Evolutionary conservation across 35 echinoderm and acorn worm species (phyloP), one percentile per base, ranked within the genome.

Genomic region (Ptychodera flava): DNA sequence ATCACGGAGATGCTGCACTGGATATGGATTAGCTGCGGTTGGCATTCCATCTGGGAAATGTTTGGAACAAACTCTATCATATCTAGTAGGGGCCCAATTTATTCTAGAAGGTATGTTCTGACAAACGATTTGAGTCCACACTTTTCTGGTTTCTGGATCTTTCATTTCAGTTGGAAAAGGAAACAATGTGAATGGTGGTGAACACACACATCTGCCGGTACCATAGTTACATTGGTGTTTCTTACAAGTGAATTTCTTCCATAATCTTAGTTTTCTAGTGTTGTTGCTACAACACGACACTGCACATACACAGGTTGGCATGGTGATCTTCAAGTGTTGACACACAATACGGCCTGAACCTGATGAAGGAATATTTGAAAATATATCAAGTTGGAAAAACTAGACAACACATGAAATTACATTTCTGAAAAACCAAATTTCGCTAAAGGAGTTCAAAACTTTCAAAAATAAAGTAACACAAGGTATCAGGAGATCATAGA

Each of bases 111-210:
- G 76, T 15, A 35, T 77, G 33, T 93, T 93, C 80, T 88, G 75
- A 38, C 89, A 90, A 10, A 93, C 88, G 0, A 90, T 38, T 33
- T 33, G 85, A 27, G 76, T 31, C 88, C 92, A 93, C 29, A 16
- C 31, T 34, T 82, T 30, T 35, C 92, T 78, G 31, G 81, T 53
- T 30, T 90, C 79, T 36, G 83, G 88, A 77, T 93, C 84, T 82
- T 86, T 89, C 37, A 28, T 90, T 35, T 90, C 88, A 86, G 92
- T 89, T 64, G 84, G 88, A 33, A 93, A 93, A 15, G 92, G 84
- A 31, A 81, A 86, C 12, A 93, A 85, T 34, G 76, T 81, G 81
- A 90, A 90, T 35, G 92, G 92, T 78, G 92, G 92, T 36, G 81
- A 75, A 33, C 84, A 93, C 15, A 90, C 92, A 90, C 92, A 93